Evolutionary conservation across 2,797 vertebrate genomes (phyloP).

Genomic region (Delichon dasypus): DNA sequence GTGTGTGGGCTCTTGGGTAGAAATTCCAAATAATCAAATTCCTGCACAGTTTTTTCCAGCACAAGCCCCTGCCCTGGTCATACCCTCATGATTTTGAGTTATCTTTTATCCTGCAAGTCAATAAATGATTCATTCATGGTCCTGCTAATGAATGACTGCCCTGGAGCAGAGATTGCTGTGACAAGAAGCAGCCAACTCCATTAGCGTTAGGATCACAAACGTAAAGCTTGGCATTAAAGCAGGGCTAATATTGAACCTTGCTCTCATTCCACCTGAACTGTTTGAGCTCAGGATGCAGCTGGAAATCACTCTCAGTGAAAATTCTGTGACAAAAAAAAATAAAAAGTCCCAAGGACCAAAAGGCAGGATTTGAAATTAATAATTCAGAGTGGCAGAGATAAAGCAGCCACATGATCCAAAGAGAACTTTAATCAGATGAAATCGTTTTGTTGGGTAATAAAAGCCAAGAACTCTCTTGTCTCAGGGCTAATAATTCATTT

Average conservation of each 20-base stretch:
- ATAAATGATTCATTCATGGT: not conserved
- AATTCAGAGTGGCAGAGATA: not conserved
- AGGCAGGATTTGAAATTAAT: not conserved
- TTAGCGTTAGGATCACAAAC: not conserved
- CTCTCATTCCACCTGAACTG: not conserved
- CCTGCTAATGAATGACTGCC: not conserved
- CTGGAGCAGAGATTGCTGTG: not conserved
- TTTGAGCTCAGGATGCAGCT: not conserved
- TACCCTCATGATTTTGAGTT: not conserved
- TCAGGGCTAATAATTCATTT: constrained; percentile 28
- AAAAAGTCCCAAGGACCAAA: not conserved
- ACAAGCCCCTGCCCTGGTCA: not conserved
- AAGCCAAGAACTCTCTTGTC: not conserved
- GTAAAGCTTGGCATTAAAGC: not conserved
- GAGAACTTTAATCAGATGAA: not conserved
- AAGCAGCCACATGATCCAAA: not conserved
- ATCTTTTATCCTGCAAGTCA: not conserved
- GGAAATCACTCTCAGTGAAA: not conserved
- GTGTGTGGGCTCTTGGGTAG: not conserved
- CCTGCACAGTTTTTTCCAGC: not conserved
- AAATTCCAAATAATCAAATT: not conserved
- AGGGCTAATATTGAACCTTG: not conserved
- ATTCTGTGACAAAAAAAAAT: not conserved
- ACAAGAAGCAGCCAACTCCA: not conserved
- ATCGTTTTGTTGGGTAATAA: not conserved